phyloP scores from a whole-genome alignment of 2,113 vertebrate genomes.

The Podarcis muralis region DNA sequence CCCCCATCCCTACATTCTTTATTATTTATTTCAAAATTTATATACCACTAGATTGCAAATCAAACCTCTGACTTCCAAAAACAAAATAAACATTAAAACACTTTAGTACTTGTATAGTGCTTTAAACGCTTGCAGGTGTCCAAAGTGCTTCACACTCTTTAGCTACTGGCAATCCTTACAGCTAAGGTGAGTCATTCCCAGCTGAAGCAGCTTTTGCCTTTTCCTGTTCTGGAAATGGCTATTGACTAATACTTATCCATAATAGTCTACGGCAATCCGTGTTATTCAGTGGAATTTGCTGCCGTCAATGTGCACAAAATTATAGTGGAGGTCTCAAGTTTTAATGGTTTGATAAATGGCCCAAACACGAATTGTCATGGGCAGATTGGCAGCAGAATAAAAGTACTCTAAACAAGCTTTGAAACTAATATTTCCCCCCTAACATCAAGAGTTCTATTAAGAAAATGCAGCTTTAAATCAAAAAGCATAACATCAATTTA shows the following conservation, averaged over 20 bases:
- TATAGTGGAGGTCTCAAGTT: not conserved
- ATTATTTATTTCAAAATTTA: too few species aligned
- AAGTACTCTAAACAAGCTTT: not conserved
- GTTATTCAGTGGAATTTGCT: not conserved
- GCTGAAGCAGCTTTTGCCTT: not conserved
- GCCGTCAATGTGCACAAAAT: not conserved
- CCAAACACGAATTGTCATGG: not conserved
- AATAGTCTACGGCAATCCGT: not conserved
- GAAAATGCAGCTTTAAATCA: not conserved
- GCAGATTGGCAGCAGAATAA: not conserved
- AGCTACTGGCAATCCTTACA: not conserved
- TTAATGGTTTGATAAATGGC: constrained; percentile 4
- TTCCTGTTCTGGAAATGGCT: not conserved
- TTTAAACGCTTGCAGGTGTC: not conserved
- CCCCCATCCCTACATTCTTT: too few species aligned
- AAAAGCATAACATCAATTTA: not conserved
- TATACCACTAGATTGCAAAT: too few species aligned
- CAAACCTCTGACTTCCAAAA: too few species aligned
- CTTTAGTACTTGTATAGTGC: not conserved
- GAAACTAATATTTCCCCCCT: not conserved
- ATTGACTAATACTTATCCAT: not conserved
- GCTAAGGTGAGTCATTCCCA: not conserved
- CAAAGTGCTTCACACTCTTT: not conserved
- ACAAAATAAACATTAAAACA: too few species aligned
- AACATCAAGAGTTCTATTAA: not conserved